Evolutionary conservation across 2,888 invertebrate species (phyloP).

Genomic region (Tryphoninae sp.): DNA sequence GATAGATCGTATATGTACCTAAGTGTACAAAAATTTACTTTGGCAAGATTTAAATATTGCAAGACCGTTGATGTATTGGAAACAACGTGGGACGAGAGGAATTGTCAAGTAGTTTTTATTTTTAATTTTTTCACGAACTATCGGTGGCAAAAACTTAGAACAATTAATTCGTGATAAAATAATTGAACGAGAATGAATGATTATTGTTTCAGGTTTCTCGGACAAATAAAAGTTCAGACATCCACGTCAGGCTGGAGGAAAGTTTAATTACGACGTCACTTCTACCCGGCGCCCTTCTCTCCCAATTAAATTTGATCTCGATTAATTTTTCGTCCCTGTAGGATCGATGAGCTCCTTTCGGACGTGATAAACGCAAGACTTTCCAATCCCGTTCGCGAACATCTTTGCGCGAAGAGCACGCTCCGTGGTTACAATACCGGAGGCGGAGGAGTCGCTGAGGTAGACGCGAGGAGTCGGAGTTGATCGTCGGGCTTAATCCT

Average conservation of each 20-base stretch:
- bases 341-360: slow-evolving; percentile 7
- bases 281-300: not conserved
- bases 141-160: not conserved
- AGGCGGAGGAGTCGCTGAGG: not conserved
- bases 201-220: not conserved
- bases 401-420: not conserved
- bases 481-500: slow-evolving; percentile 46
- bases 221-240: not conserved
- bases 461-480: not conserved
- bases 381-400: slow-evolving; percentile 3
- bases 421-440: not conserved
- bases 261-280: not conserved
- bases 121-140: too few species aligned
- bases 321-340: not conserved
- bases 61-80: not conserved
- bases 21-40: not conserved
- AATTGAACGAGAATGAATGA: not conserved
- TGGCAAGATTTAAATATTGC: not conserved
- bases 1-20: not conserved
- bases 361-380: not conserved
- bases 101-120: too few species aligned
- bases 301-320: slow-evolving; percentile 16
- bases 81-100: not conserved
- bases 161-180: too few species aligned
- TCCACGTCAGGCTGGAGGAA: not conserved